Evolutionary conservation across 2,113 vertebrate species (phyloP).

Genomic region (Pteronura brasiliensis): DNA sequence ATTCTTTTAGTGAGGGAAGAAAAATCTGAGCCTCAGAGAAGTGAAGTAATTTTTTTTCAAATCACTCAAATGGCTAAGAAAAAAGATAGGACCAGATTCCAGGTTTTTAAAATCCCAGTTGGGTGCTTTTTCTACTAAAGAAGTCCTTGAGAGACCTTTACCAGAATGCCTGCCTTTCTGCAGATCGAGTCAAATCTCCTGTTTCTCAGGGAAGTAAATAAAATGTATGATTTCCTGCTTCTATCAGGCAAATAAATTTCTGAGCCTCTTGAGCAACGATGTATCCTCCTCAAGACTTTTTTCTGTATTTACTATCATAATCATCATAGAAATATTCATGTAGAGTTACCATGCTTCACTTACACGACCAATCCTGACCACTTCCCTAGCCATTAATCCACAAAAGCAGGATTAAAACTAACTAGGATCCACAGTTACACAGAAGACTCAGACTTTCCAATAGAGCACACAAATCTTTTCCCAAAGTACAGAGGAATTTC

Average conservation of each 20-base stretch:
- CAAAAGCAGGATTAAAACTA: constrained; percentile 1
- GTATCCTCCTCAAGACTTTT: neutral
- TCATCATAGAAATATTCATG: neutral
- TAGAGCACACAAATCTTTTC: neutral
- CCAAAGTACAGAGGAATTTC: constrained; percentile 28
- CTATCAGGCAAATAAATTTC: neutral
- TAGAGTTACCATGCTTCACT: neutral
- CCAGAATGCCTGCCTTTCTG: neutral
- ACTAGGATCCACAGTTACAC: neutral
- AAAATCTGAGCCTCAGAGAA: neutral
- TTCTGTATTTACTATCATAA: neutral
- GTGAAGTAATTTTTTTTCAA: neutral
- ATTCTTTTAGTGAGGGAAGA: neutral
- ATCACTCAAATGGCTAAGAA: neutral
- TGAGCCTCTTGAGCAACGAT: neutral
- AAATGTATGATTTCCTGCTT: neutral
- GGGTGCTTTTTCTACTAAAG: neutral
- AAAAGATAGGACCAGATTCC: neutral
- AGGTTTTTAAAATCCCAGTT: neutral
- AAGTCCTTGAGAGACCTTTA: neutral
- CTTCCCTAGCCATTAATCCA: neutral
- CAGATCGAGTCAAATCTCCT: neutral
- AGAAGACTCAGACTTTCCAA: constrained; percentile 53
- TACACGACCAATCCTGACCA: neutral
- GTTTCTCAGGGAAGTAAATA: neutral